Evolutionary conservation across 2,113 vertebrate species (phyloP).

Genomic region (Epinephelus moara): DNA sequence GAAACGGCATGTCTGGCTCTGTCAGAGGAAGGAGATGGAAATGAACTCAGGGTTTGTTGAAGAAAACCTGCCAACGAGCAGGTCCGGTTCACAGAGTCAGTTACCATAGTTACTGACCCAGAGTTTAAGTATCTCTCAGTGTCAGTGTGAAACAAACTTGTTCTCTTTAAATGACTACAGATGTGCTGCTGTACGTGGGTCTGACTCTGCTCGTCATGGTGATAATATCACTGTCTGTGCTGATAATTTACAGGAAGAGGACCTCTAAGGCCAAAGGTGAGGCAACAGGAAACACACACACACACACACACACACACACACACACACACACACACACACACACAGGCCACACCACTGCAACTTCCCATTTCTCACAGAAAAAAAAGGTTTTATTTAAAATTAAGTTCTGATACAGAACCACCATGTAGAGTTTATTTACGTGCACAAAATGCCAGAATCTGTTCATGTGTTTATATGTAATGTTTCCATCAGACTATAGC

Average conservation of each 20-base stretch:
- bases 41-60: too few relatives aligned
- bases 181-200: background rate
- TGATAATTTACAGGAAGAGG: constrained; percentile 27
- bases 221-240: background rate
- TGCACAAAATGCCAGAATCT: background rate
- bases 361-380: background rate
- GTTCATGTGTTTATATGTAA: background rate
- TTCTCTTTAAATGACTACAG: background rate
- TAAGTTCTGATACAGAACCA: too few relatives aligned
- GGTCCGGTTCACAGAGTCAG: too few relatives aligned
- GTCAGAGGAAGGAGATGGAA: too few relatives aligned
- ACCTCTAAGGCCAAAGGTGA: background rate
- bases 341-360: background rate
- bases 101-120: too few relatives aligned
- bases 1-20: too few relatives aligned
- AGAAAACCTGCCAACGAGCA: too few relatives aligned
- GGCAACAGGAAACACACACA: background rate
- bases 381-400: too few relatives aligned
- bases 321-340: background rate
- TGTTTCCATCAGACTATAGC: background rate
- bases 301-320: background rate
- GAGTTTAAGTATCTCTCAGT: too few relatives aligned
- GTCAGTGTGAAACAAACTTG: background rate
- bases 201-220: background rate
- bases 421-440: background rate